A percentile compares a stretch with the other conserved stretches of the same genome.
Evolutionary conservation across 30 jellyfish, hydroid and myxozoan species (phyloP).

Genomic region (Aurelia aurita): DNA sequence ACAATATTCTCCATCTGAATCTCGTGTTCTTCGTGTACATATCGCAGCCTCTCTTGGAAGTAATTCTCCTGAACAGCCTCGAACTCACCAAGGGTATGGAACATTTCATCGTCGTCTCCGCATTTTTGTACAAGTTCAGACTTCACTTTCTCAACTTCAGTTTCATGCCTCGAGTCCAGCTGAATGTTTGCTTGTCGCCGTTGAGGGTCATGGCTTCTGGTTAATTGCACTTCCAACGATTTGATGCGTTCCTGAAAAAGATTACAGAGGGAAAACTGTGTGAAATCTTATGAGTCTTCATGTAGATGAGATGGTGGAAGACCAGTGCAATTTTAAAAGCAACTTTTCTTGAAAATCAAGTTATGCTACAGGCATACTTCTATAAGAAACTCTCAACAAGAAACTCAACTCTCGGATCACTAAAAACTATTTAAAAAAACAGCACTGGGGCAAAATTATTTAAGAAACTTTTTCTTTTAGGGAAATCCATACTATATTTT

Average conservation of each 20-base stretch:
- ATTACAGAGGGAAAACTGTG: not conserved
- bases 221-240: constrained; percentile 33
- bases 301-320: too few relatives aligned
- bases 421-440: too few relatives aligned
- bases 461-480: too few relatives aligned
- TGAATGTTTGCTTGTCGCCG: constrained; percentile 43
- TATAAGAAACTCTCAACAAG: too few relatives aligned
- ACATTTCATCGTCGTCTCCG: constrained; percentile 74
- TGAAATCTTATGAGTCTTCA: too few relatives aligned
- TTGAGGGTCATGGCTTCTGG: constrained; percentile 31
- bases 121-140: constrained; percentile 47
- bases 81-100: constrained; percentile 50
- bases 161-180: constrained; percentile 50
- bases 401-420: too few relatives aligned
- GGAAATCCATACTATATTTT: too few relatives aligned
- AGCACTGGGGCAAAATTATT: too few relatives aligned
- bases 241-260: constrained; percentile 28
- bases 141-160: constrained; percentile 58
- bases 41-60: constrained; percentile 60
- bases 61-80: constrained; percentile 71
- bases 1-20: constrained; percentile 29
- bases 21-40: constrained; percentile 68
- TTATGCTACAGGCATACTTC: too few relatives aligned
- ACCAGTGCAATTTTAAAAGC: too few relatives aligned
- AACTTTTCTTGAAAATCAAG: too few relatives aligned